Evolutionary conservation across 2,888 invertebrate species (phyloP), one percentile per base, ranked within the genome.

Genomic region (Eilema griseolum): DNA sequence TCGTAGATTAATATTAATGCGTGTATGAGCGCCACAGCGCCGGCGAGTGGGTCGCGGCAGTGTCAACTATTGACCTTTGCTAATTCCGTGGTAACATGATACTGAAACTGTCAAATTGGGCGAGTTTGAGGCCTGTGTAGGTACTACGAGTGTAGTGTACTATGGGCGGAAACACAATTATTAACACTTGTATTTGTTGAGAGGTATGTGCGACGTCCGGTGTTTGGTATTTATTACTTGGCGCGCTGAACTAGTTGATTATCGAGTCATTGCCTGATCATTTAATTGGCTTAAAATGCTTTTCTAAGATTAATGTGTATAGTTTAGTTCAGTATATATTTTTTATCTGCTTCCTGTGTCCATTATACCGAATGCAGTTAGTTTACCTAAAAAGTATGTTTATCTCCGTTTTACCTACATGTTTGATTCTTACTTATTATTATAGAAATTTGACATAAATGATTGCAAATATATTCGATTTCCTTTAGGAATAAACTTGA

Each of bases 1-100:
- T 33, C 60, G 46, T 65, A 72, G 81, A 83, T 83, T 83, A 77
- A 81, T 82, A 79, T 79, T 73, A 76, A 81, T 75, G 75, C 74
- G 67, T 72, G 71, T 81, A 73, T 61, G 74, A 74, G 69, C 71
- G 70, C 26, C 80, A 63, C 33, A 69, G 24, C 71, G 31, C 59
- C n/a, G 20, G 65, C 60, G 66, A 70, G 52, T 61, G 66, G 83
- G 76, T 73, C 78, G 59, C 41, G 26, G n/a, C 31, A 67, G 67
- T n/a, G 78, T 76, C 81, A 57, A 72, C 60, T 64, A 66, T 64
- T 82, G 72, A 74, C 80, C 82, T 59, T 62, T 60, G 67, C 61
- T 69, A 65, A 71, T 73, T 73, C 70, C 66, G 69, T 70, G 62
- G 52, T 57, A 67, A 26, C 41, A 37, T 46, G 67, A 41, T n/a